Base-by-base conservation (phyloP, 2,888 invertebrate species). In the Scaptodrosophila latifasciaeformis region DNA sequence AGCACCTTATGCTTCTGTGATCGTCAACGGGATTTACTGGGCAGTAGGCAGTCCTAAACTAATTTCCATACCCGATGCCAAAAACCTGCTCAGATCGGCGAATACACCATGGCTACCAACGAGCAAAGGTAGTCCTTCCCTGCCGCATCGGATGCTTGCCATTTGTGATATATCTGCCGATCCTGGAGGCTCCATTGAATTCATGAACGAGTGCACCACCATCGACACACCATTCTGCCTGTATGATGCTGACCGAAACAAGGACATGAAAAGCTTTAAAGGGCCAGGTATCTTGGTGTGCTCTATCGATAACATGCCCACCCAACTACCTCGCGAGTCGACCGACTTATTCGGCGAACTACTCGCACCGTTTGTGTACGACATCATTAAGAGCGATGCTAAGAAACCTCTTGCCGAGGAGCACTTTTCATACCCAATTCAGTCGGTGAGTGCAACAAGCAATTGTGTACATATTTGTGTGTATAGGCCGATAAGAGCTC, bases 301-400 rank as follows among this genome's bases (percentile, higher is more conserved):
- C 84, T 98, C 98, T 12, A 99, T 99, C 69, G 99, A 99, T 87
- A 99, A 99, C 87, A 99, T 99, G 99, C 99, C 99, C 0, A 99
- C 99, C 0, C 99, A 99, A 85, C 88, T 99, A 60, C 99, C 99
- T 0, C 89, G 95, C 39, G 99, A 99, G 85, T 92, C 99, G 2
- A 99, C 99, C 0, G 98, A 99, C 82, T 96, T 97, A 86, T 99
- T 99, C 85, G 99, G 99, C 0, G 95, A 96, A 70, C 88, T 98
- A 0, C 88, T 99, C 21, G 90, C 91, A 61, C 99, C 99, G 0
- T 96, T 95, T 82, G 90, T 96, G 0, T 88, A 91, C 50, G 96
- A 99, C 69, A 97, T 99, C 77, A 89, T 96, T 76, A 90, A 90
- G 47, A 95, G 95, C 0, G 94, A 96, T 77, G 96, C 96, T 0